A percentile compares a stretch with the other conserved stretches of the same genome.
Evolutionary conservation across 2,888 invertebrate species (phyloP).

Genomic region (Shargacucullia verbasci): DNA sequence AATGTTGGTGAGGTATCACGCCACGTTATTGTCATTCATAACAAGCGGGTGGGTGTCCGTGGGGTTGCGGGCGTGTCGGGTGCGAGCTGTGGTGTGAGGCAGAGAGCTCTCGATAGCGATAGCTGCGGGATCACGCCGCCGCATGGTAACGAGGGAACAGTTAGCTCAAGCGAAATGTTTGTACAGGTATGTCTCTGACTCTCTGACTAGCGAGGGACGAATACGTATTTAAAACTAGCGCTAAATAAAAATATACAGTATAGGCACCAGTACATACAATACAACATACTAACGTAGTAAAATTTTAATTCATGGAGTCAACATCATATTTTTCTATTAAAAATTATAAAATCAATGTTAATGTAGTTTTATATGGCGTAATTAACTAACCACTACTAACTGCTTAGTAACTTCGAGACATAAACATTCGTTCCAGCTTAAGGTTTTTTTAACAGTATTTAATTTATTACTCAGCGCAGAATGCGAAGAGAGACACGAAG

Average conservation of each 20-base stretch:
- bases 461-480: slow-evolving; percentile 23
- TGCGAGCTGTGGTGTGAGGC: slow-evolving; percentile 48
- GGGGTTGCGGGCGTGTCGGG: slow-evolving; percentile 54
- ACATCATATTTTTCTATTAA: too few species aligned
- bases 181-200: slow-evolving; percentile 55
- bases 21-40: slow-evolving; percentile 88
- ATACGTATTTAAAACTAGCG: slow-evolving; percentile 51
- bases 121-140: slow-evolving; percentile 76
- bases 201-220: slow-evolving; percentile 43
- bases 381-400: slow-evolving; percentile 10
- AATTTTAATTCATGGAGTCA: too few species aligned
- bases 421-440: slow-evolving; percentile 30
- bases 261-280: background rate
- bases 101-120: slow-evolving; percentile 75
- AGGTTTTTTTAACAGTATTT: slow-evolving; percentile 24
- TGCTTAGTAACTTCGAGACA: slow-evolving; percentile 5
- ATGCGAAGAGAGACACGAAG: slow-evolving; percentile 15
- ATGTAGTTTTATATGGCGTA: slow-evolving; percentile 6
- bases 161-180: slow-evolving; percentile 67
- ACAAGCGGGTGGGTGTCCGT: slow-evolving; percentile 66
- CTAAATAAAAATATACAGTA: slow-evolving; percentile 10
- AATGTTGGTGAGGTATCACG: slow-evolving; percentile 82
- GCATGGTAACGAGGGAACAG: slow-evolving; percentile 71
- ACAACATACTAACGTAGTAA: too few species aligned
- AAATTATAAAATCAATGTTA: slow-evolving; percentile 1